Evolutionary conservation across 2,113 vertebrate genomes (phyloP).

Genomic region (Cyanistes caeruleus): DNA sequence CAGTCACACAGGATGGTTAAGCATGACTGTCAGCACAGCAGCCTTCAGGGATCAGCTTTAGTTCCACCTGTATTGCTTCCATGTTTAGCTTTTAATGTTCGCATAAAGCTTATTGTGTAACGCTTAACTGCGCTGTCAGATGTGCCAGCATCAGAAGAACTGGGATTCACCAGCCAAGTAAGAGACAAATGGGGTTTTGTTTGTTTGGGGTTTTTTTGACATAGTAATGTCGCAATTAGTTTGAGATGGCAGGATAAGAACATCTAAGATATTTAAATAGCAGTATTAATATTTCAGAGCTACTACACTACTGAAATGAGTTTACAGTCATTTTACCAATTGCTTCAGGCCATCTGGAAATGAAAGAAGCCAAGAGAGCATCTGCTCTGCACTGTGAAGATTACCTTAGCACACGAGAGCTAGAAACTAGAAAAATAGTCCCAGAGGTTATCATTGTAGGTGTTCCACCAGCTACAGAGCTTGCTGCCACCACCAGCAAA

Average conservation of each 20-base stretch:
- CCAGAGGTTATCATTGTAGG: neutral
- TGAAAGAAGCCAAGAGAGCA: constrained; percentile 52
- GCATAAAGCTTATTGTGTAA: neutral
- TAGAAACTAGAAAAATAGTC: constrained; percentile 10
- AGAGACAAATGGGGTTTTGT: constrained; percentile 53
- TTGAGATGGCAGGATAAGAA: constrained; percentile 67
- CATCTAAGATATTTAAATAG: constrained; percentile 62
- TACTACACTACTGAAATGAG: constrained; percentile 32
- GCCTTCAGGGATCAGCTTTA: neutral
- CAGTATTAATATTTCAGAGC: constrained; percentile 57
- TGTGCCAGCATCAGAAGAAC: constrained; percentile 21
- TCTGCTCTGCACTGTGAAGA: constrained; percentile 32
- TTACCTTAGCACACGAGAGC: constrained; percentile 11
- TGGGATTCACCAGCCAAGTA: constrained; percentile 34
- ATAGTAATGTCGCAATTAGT: constrained; percentile 68
- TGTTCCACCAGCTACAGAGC: neutral
- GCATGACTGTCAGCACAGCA: neutral
- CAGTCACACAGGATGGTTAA: neutral
- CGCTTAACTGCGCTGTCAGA: neutral
- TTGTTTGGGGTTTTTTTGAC: constrained; percentile 60
- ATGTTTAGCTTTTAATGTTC: neutral
- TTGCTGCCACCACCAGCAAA: neutral
- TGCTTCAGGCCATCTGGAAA: constrained; percentile 62
- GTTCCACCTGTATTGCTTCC: constrained; percentile 2
- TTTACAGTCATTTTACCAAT: constrained; percentile 58